A percentile compares a stretch with the other conserved stretches of the same genome.
These are phyloP conservation scores for Tetropium fuscum DNA, from an alignment of 2,888 invertebrate genomes.

Conservation along the genomic window DNA sequence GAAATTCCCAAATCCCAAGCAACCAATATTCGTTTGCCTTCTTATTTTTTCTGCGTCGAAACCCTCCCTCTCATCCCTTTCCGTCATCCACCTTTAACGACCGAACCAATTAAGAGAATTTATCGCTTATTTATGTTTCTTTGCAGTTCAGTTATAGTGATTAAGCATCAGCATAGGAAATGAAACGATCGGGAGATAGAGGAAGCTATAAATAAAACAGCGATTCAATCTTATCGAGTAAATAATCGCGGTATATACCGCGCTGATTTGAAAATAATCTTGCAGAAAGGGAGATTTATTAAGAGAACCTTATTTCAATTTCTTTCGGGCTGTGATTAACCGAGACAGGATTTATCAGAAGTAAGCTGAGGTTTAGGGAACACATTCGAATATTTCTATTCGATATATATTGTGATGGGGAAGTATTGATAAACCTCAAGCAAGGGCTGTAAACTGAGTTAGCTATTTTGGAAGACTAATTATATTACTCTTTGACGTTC, in stretches of 20 bases:
- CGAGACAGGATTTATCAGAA: conserved; percentile 1
- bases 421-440: too few relatives aligned
- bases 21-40: too few relatives aligned
- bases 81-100: not conserved
- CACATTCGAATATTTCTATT: too few relatives aligned
- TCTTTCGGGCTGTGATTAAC: conserved; percentile 6
- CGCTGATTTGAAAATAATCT: conserved; percentile 47
- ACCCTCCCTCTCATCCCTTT: not conserved
- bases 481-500: too few relatives aligned
- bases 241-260: conserved; percentile 39
- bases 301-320: conserved; percentile 22
- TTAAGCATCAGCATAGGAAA: conserved; percentile 27
- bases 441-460: too few relatives aligned
- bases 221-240: conserved; percentile 39
- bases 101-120: conserved; percentile 14
- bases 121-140: conserved; percentile 24
- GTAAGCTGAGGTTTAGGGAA: not conserved
- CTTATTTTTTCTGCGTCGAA: not conserved
- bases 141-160: conserved; percentile 20
- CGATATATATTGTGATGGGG: not conserved
- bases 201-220: conserved; percentile 38
- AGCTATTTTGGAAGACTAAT: too few relatives aligned
- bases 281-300: conserved; percentile 43
- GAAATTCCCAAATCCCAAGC: too few relatives aligned
- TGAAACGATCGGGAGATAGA: conserved; percentile 28